Percentiles rank a stretch among this genome's conserved stretches.
Evolutionary conservation across 1,140 invertebrate species (phyloP).

Genomic region (Drosophila carrolli): DNA sequence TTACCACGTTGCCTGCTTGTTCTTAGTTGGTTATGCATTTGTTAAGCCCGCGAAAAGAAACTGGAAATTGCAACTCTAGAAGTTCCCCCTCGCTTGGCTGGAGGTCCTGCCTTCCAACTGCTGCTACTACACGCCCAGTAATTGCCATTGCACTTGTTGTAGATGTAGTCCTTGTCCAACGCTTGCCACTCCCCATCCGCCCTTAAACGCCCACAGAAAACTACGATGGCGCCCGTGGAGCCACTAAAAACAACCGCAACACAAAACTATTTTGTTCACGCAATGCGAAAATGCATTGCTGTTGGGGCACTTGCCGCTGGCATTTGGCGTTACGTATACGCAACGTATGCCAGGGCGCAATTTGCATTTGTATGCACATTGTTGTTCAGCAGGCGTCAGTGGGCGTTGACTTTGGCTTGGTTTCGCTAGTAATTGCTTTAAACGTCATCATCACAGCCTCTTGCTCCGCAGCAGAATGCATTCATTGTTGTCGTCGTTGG

Average conservation of each 20-base stretch:
- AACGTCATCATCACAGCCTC: conserved; percentile 70
- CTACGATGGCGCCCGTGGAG: conserved; percentile 23
- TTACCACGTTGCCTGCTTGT: neutral
- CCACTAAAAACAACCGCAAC: conserved; percentile 79
- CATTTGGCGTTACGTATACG: conserved; percentile 78
- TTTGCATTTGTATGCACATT: conserved; percentile 82
- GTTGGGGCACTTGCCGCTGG: conserved; percentile 56
- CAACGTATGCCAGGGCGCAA: conserved; percentile 70
- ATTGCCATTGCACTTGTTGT: conserved; percentile 66
- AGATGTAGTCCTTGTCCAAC: conserved; percentile 38
- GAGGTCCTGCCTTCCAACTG: conserved; percentile 37
- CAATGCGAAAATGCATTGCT: conserved; percentile 75
- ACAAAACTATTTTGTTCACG: conserved; percentile 82
- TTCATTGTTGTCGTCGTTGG: conserved; percentile 42
- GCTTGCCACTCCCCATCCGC: conserved; percentile 20
- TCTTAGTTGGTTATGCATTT: conserved; percentile 62
- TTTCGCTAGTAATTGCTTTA: conserved; percentile 71
- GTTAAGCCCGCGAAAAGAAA: conserved; percentile 54
- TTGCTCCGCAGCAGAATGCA: conserved; percentile 24
- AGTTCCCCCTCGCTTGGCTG: conserved; percentile 10
- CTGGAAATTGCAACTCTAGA: conserved; percentile 52
- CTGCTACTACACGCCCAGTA: conserved; percentile 57
- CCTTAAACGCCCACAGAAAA: conserved; percentile 13
- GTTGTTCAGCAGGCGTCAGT: conserved; percentile 45
- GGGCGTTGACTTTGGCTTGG: conserved; percentile 43